A percentile compares a stretch with the other conserved stretches of the same genome.
Evolutionary conservation across 2,797 vertebrate genomes (phyloP).

Genomic region (Petrocephalus schoutedeni): DNA sequence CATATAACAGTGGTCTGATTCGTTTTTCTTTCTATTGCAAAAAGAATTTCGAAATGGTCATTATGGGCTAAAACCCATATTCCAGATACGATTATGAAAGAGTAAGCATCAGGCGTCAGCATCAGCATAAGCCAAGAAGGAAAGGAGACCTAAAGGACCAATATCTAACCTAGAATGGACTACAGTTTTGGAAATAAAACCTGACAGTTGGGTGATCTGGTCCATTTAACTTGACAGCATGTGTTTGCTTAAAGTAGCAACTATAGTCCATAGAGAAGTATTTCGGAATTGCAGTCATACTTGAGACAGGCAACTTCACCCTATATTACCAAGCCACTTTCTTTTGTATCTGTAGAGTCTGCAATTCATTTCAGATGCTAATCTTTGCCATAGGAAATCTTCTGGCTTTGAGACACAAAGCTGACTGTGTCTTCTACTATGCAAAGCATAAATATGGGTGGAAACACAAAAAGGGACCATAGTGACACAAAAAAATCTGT

Average conservation of each 20-base stretch:
- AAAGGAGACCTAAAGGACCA: not conserved
- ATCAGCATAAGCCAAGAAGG: not conserved
- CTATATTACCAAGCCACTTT: not conserved
- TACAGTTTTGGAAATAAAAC: not conserved
- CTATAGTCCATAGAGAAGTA: not conserved
- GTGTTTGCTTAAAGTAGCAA: not conserved
- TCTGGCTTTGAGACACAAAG: not conserved
- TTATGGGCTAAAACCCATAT: not conserved
- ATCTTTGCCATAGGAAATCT: not conserved
- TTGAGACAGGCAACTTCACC: not conserved
- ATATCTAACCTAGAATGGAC: not conserved
- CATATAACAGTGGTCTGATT: not conserved
- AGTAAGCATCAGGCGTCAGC: not conserved
- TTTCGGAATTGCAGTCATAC: not conserved
- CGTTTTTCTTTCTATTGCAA: not conserved
- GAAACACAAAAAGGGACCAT: not conserved
- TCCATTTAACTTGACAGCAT: not conserved
- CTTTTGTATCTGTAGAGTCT: not conserved
- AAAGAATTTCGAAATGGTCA: not conserved
- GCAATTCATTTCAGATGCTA: not conserved
- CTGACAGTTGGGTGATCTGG: not conserved
- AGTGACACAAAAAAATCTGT: not conserved
- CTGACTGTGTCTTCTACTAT: not conserved
- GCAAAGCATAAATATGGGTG: not conserved
- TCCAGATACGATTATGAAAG: not conserved